Conservation (phyloP, 2,113 vertebrate genomes). For the Hemichromis elongatus region DNA sequence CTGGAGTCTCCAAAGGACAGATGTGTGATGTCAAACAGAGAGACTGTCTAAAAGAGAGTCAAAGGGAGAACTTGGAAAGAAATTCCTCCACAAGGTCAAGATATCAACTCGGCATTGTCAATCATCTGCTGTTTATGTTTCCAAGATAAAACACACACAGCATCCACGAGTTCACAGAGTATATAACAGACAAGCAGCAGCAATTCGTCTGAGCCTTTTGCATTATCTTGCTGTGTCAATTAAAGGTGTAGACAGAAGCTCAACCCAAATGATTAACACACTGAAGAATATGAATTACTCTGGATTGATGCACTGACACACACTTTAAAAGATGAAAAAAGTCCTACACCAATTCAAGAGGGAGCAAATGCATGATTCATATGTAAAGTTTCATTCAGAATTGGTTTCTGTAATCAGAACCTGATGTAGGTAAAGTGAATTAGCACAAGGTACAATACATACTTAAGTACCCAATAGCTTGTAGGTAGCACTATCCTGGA, state of each 20-base stretch:
- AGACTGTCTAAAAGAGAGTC: not conserved
- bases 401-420: rapidly evolving
- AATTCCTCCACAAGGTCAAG: not conserved
- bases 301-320: not conserved
- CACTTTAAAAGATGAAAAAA: not conserved
- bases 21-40: not conserved
- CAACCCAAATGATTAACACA: not conserved
- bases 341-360: not conserved
- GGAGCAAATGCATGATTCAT: not conserved
- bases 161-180: not conserved
- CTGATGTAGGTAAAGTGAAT: not conserved
- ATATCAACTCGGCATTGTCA: not conserved
- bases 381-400: not conserved
- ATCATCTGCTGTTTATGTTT: not conserved
- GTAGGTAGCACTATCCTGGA: not conserved
- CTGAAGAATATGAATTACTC: not conserved
- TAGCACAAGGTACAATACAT: not conserved
- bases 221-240: not conserved
- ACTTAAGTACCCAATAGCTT: not conserved
- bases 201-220: not conserved
- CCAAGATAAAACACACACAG: not conserved
- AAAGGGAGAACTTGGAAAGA: not conserved
- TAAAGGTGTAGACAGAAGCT: not conserved
- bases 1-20: not conserved
- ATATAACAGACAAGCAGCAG: not conserved